Evolutionary conservation across 2,797 vertebrate species (phyloP), one percentile per base, ranked within the genome.

Genomic region (Poecilia velifera): DNA sequence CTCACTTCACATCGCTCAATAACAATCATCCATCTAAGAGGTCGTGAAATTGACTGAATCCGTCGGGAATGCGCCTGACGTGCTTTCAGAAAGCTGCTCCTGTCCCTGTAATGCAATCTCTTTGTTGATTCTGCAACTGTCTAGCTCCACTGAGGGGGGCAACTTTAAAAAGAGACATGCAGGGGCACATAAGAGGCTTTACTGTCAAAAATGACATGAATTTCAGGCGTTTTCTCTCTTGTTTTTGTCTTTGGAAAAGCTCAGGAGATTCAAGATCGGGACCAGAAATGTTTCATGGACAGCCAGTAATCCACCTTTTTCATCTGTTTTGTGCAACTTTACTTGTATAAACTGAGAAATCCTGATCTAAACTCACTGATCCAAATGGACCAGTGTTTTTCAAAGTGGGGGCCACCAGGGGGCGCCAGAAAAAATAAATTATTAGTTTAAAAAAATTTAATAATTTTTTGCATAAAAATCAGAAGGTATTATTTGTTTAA

Each of bases 1-100:
- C 83, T 88, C 77, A 46, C 55, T 84, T 78, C 79, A 82, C 76
- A 91, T 92, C 89, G 86, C 81, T 76, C 87, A 91, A 91, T 91
- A 88, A 91, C 87, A 83, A 76, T 92, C 90, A 91, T 79, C 73
- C 76, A 43, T 84, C 74, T 75, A 77, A 77, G 80, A 76, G 77
- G 59, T 75, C 81, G 75, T 82, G 81, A 82, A 84, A 87, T 66
- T n/a, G 62, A 59, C 70, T 51, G 80, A 90, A 85, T 71, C 82
- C 68, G 83, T 80, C 82, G 57, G 46, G 49, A 86, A 82, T 75
- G 76, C 78, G 74, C 85, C 76, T 82, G 55, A 72, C 68, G 81
- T 83, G 78, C 79, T 80, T 86, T 88, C 76, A 79, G 39, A 81
- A 78, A 79, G 31, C 62, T 78, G 64, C 53, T 64, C 25, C 73